Conservation (phyloP, 2,888 invertebrate genomes). For the Drosophila fulvimacula region DNA sequence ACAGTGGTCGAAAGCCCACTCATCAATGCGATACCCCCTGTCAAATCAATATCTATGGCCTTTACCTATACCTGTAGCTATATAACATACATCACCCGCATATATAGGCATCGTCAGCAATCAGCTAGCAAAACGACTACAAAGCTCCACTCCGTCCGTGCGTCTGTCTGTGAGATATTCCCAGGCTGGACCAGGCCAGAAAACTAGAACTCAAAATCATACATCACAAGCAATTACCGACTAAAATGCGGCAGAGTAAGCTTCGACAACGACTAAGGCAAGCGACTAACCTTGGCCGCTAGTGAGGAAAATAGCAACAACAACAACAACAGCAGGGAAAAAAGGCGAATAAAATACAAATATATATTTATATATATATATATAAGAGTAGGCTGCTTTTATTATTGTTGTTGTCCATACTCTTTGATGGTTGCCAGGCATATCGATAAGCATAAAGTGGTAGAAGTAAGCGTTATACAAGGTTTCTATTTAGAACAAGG, state of each 20-base stretch:
- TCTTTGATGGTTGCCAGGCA: constrained; percentile 27
- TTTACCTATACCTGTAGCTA: constrained; percentile 68
- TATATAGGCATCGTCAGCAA: constrained; percentile 78
- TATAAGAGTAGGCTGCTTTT: constrained; percentile 62
- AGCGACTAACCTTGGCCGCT: constrained; percentile 74
- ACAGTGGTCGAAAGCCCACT: constrained; percentile 51
- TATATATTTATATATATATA: constrained; percentile 24
- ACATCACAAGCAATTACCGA: constrained; percentile 80
- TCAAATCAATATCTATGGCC: constrained; percentile 77
- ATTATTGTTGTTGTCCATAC: constrained; percentile 70
- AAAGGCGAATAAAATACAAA: constrained; percentile 35
- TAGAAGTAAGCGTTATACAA: not conserved
- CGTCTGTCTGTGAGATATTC: constrained; percentile 66
- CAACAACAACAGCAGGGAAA: not conserved
- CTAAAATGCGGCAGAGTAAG: constrained; percentile 76
- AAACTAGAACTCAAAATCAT: constrained; percentile 80
- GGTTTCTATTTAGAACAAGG: not conserved
- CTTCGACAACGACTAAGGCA: constrained; percentile 48
- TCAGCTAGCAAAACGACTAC: constrained; percentile 65
- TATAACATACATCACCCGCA: constrained; percentile 78
- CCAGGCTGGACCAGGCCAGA: constrained; percentile 69
- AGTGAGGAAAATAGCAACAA: constrained; percentile 34
- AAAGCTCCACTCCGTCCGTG: constrained; percentile 27
- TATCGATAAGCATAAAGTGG: constrained; percentile 8
- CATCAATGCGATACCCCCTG: constrained; percentile 56